Evolutionary conservation across 2,797 vertebrate genomes (phyloP).

Genomic region (Sparus aurata): DNA sequence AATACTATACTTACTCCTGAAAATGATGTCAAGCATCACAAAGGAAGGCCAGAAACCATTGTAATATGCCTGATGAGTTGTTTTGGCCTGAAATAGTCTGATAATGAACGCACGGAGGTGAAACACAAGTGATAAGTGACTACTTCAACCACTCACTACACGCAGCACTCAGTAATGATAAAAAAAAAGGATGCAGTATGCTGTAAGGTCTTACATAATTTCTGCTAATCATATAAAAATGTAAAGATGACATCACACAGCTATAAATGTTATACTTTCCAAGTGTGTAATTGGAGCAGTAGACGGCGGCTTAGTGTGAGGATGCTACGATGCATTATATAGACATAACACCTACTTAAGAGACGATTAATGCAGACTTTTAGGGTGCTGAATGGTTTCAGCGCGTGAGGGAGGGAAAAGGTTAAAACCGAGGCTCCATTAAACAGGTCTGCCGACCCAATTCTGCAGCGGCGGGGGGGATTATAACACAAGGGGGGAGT

Average conservation of each 20-base stretch:
- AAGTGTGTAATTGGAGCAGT: conserved; percentile 52
- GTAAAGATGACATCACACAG: conserved; percentile 32
- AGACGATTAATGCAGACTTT: conserved; percentile 75
- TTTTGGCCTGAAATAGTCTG: conserved; percentile 1
- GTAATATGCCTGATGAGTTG: not conserved
- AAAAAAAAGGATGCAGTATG: conserved; percentile 41
- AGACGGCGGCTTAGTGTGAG: conserved; percentile 54
- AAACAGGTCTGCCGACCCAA: conserved; percentile 73
- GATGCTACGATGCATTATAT: conserved; percentile 57
- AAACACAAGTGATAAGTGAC: conserved; percentile 23
- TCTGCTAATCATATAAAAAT: conserved; percentile 54
- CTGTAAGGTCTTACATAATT: conserved; percentile 52
- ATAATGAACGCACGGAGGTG: conserved; percentile 12
- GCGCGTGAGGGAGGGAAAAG: conserved; percentile 56
- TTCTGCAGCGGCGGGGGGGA: conserved; percentile 68
- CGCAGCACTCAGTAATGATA: conserved; percentile 39
- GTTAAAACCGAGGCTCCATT: conserved; percentile 79
- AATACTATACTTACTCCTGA: not conserved
- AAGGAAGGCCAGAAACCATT: conserved; percentile 10
- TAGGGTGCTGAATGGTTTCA: conserved; percentile 49
- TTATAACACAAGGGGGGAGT: conserved; percentile 76
- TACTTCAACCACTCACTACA: not conserved
- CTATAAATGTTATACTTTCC: conserved; percentile 14
- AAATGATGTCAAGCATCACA: conserved; percentile 3
- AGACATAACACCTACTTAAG: conserved; percentile 65